Percentiles rank a stretch among this genome's conserved stretches.
phyloP scores from a whole-genome alignment of 2,113 vertebrate genomes.

The Sceloporus undulatus region DNA sequence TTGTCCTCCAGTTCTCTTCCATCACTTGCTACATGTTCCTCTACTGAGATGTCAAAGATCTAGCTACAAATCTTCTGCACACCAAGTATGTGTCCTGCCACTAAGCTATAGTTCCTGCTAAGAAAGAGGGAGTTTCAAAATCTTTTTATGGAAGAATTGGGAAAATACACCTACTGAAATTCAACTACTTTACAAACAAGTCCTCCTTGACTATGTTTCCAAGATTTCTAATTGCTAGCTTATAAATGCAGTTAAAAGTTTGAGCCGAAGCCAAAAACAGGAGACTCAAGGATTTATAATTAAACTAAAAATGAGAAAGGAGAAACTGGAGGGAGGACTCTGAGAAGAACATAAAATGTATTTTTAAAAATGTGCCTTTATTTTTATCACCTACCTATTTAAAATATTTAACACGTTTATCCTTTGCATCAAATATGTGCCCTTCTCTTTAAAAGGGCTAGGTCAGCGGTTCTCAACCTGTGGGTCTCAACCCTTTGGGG shows the following conservation, averaged over 20 bases:
- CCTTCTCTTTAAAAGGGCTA: neutral
- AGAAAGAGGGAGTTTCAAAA: neutral
- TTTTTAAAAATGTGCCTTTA: neutral
- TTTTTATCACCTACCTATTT: neutral
- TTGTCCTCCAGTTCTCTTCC: neutral
- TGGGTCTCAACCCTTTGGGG: too few relatives aligned
- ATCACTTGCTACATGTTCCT: neutral
- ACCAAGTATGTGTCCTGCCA: neutral
- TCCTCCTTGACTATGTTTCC: neutral
- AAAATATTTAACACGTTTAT: neutral
- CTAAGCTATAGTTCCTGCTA: too few relatives aligned
- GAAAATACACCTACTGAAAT: neutral
- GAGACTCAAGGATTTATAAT: neutral
- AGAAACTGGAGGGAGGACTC: neutral
- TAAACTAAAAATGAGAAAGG: neutral
- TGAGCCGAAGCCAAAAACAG: neutral
- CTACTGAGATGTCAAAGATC: neutral
- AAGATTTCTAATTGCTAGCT: neutral
- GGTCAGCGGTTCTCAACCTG: too few relatives aligned
- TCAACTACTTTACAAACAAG: neutral
- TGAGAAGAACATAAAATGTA: neutral
- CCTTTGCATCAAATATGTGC: neutral
- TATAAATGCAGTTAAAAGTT: neutral
- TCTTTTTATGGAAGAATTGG: neutral
- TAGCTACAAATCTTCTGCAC: neutral